These are phyloP conservation scores for Actenoides hombroni DNA, from an alignment of 2,113 vertebrate species.

Conservation along the genomic window DNA sequence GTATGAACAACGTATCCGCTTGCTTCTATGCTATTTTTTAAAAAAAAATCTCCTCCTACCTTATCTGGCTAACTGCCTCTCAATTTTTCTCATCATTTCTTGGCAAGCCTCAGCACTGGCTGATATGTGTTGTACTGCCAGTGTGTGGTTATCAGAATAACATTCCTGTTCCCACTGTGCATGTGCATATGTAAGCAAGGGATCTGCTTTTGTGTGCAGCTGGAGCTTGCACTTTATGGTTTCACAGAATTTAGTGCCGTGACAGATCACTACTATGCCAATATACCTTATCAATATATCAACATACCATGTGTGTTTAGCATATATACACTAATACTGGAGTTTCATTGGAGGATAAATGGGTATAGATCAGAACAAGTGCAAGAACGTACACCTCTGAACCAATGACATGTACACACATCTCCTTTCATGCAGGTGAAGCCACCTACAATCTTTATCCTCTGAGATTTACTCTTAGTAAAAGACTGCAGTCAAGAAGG, in stretches of 20 bases:
- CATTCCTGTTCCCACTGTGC: neutral
- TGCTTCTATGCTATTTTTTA: constrained; percentile 43
- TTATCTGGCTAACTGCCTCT: constrained; percentile 68
- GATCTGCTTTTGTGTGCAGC: neutral
- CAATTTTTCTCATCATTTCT: constrained; percentile 54
- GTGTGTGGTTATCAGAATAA: constrained; percentile 22
- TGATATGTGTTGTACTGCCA: constrained; percentile 22
- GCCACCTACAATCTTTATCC: neutral
- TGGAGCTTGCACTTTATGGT: neutral
- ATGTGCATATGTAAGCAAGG: neutral
- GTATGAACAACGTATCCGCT: constrained; percentile 55
- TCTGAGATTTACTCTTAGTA: neutral
- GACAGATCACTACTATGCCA: neutral
- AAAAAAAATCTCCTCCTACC: constrained; percentile 5
- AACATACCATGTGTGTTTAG: neutral
- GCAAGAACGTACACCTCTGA: neutral
- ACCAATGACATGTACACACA: rapidly evolving
- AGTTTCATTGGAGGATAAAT: neutral
- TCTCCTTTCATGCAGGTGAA: neutral
- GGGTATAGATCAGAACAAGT: neutral
- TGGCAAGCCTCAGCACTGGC: constrained; percentile 50
- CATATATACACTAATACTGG: neutral
- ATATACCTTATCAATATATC: neutral
- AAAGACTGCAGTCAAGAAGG: neutral
- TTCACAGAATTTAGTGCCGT: neutral